Evolutionary conservation across 2,113 vertebrate species (phyloP).

Genomic region (Lepidiolamprologus cunningtoni): DNA sequence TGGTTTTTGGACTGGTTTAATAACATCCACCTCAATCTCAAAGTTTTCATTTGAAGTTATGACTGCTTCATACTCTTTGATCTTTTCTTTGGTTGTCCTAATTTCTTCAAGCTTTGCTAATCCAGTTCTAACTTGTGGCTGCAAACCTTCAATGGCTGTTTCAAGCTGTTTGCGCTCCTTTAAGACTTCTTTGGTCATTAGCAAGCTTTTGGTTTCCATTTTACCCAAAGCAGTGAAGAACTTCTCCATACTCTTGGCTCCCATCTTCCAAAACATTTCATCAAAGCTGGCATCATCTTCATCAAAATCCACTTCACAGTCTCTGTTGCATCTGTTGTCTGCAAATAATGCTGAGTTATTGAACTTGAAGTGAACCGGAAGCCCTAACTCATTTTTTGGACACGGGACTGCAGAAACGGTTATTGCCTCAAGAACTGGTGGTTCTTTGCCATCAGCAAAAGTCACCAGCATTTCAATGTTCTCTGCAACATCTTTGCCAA

Average conservation of each 20-base stretch:
- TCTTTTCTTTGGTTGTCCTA: not conserved
- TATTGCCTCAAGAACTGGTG: slow-evolving; percentile 38
- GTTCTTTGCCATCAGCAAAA: slow-evolving; percentile 30
- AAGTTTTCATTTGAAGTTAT: slow-evolving; percentile 32
- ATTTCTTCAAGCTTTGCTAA: slow-evolving; percentile 26
- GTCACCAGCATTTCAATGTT: slow-evolving; percentile 54
- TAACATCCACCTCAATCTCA: slow-evolving; percentile 12
- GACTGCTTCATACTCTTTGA: slow-evolving; percentile 16
- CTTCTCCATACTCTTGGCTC: not conserved
- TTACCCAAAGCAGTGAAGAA: slow-evolving; percentile 5
- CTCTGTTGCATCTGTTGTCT: not conserved
- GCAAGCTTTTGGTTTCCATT: slow-evolving; percentile 17
- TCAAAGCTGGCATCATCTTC: not conserved
- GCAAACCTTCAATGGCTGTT: slow-evolving; percentile 1
- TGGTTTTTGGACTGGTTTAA: not conserved
- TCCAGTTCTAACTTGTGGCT: not conserved
- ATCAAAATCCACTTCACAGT: not conserved
- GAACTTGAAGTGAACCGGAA: slow-evolving; percentile 50
- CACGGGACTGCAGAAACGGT: slow-evolving; percentile 9
- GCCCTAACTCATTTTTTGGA: not conserved
- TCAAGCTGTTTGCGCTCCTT: slow-evolving; percentile 19
- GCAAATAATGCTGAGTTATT: slow-evolving; percentile 51
- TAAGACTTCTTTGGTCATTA: slow-evolving; percentile 19
- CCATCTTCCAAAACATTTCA: slow-evolving; percentile 35
- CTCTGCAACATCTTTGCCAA: slow-evolving; percentile 49